Percentiles rank a stretch among this genome's conserved stretches.
Evolutionary conservation across 2,113 vertebrate species (phyloP).

Genomic region (Gymnobelideus leadbeateri): DNA sequence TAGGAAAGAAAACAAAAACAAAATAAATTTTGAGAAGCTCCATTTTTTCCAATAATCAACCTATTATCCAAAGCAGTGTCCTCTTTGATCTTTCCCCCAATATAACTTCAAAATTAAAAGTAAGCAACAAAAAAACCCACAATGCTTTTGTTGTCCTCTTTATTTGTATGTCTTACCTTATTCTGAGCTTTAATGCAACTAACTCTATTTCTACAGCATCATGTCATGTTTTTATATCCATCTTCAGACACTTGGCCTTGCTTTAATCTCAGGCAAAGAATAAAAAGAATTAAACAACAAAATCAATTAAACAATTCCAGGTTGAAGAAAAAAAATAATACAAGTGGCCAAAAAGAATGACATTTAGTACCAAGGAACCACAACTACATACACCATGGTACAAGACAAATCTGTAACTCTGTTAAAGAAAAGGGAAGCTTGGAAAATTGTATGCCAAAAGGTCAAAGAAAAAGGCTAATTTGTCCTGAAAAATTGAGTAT

Average conservation of each 20-base stretch:
- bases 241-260: neutral
- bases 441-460: neutral
- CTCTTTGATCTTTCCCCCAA: neutral
- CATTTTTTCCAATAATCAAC: neutral
- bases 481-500: neutral
- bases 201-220: neutral
- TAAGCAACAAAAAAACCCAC: neutral
- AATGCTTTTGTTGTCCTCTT: neutral
- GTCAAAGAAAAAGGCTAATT: neutral
- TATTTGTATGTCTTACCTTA: neutral
- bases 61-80: neutral
- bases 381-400: neutral
- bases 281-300: neutral
- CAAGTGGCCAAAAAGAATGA: neutral
- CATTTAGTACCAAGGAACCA: neutral
- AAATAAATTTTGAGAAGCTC: neutral
- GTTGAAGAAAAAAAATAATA: neutral
- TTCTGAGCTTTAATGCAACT: neutral
- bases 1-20: neutral
- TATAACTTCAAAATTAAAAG: neutral
- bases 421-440: neutral
- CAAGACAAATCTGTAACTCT: neutral
- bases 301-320: too few species aligned
- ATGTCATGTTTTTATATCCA: neutral
- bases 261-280: neutral